These are phyloP conservation scores for Poeciliopsis retropinna DNA, from an alignment of 2,113 vertebrate genomes.

Conservation along the genomic window DNA sequence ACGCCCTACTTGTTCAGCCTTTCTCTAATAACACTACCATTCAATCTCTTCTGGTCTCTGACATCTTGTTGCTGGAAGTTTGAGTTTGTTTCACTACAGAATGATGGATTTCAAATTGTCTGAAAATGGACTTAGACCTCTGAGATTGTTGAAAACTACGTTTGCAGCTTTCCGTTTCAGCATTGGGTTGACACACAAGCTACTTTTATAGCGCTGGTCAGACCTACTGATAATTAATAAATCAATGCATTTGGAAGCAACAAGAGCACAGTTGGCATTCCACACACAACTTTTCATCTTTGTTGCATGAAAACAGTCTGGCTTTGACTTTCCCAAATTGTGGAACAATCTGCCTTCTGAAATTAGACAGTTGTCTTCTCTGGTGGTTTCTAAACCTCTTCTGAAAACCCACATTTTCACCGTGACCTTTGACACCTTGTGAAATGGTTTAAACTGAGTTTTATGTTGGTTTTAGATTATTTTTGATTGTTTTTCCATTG, in stretches of 20 bases:
- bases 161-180: neutral
- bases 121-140: neutral
- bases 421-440: neutral
- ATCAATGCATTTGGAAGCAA: neutral
- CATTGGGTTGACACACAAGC: neutral
- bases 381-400: neutral
- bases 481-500: neutral
- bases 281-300: neutral
- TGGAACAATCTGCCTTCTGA: neutral
- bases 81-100: neutral
- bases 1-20: neutral
- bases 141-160: too few relatives aligned
- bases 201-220: neutral
- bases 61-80: neutral
- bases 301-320: neutral
- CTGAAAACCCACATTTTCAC: neutral
- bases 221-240: neutral
- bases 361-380: neutral
- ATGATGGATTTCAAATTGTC: neutral
- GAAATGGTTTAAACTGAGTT: neutral
- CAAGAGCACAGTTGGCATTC: neutral
- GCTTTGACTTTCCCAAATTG: neutral
- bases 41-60: neutral
- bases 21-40: neutral
- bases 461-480: neutral